Evolutionary conservation across 2,888 invertebrate genomes (phyloP).

Genomic region (Osmoderma eremita): DNA sequence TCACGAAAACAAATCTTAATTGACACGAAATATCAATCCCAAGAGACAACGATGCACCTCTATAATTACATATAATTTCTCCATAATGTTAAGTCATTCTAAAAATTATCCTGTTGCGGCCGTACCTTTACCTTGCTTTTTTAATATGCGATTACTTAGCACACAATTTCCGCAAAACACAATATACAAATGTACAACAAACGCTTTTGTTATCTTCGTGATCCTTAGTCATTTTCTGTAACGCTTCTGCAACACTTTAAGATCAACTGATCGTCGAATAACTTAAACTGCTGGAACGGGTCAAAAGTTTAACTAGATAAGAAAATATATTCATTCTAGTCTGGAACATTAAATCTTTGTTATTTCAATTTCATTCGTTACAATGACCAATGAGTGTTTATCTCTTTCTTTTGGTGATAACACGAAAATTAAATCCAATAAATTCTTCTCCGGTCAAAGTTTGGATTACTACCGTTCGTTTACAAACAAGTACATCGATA

Average conservation of each 20-base stretch:
- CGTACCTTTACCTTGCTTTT: not conserved
- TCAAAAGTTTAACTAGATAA: conserved; percentile 32
- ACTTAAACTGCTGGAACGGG: conserved; percentile 7
- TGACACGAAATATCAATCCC: not conserved
- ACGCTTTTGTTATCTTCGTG: not conserved
- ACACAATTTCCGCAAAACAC: conserved; percentile 1
- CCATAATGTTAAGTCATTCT: too few species aligned
- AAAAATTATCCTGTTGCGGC: too few species aligned
- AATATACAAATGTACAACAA: too few species aligned
- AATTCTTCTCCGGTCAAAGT: too few species aligned
- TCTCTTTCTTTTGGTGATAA: too few species aligned
- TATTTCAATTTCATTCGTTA: not conserved
- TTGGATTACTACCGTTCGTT: too few species aligned
- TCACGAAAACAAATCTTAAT: conserved; percentile 17
- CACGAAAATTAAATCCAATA: too few species aligned
- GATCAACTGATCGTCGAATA: conserved; percentile 1
- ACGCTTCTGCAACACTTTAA: not conserved
- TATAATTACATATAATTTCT: not conserved
- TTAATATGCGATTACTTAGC: not conserved
- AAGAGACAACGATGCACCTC: not conserved
- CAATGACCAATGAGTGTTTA: too few species aligned
- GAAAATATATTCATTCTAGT: conserved; percentile 8
- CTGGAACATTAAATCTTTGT: conserved; percentile 19
- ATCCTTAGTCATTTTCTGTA: not conserved
- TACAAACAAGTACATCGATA: too few species aligned